A percentile compares a stretch with the other conserved stretches of the same genome.
phyloP scores from a whole-genome alignment of 2,888 invertebrate species.

The Drosophila infuscata region DNA sequence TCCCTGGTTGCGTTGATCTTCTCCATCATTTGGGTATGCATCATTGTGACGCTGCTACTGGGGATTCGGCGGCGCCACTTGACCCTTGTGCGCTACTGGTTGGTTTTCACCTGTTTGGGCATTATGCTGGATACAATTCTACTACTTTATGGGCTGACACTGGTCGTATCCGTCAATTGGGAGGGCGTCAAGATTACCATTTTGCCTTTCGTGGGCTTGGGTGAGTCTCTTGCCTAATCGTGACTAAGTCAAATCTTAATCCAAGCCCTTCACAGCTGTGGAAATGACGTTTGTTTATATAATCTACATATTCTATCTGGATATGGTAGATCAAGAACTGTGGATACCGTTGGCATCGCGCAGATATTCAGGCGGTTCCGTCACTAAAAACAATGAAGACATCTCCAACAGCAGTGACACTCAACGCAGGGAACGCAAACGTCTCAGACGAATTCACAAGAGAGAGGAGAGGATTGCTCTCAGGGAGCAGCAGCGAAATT shows the following conservation, averaged over 20 bases:
- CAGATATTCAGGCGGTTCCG: slow-evolving; percentile 25
- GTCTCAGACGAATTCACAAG: slow-evolving; percentile 19
- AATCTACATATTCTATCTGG: slow-evolving; percentile 63
- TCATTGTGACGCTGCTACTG: slow-evolving; percentile 43
- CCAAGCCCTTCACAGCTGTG: slow-evolving; percentile 45
- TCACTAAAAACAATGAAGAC: not conserved
- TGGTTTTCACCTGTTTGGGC: slow-evolving; percentile 68
- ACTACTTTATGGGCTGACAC: slow-evolving; percentile 60
- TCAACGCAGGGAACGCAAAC: slow-evolving; percentile 36
- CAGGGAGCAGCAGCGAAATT: slow-evolving; percentile 30
- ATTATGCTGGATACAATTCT: slow-evolving; percentile 62
- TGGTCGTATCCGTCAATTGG: slow-evolving; percentile 65
- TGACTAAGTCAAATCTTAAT: not conserved
- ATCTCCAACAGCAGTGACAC: slow-evolving; percentile 1
- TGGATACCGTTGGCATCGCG: slow-evolving; percentile 32
- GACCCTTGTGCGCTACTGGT: slow-evolving; percentile 55
- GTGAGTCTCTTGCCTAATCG: slow-evolving; percentile 20
- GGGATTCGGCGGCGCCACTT: slow-evolving; percentile 54
- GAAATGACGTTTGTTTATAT: slow-evolving; percentile 74
- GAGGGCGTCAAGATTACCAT: slow-evolving; percentile 61
- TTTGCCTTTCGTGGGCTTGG: slow-evolving; percentile 63
- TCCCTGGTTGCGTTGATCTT: slow-evolving; percentile 58
- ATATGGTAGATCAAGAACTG: slow-evolving; percentile 28
- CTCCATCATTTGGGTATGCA: slow-evolving; percentile 57
- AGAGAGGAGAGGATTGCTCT: slow-evolving; percentile 32